These are phyloP conservation scores for Falco columbarius DNA, from an alignment of 2,797 vertebrate species.

Conservation along the genomic window DNA sequence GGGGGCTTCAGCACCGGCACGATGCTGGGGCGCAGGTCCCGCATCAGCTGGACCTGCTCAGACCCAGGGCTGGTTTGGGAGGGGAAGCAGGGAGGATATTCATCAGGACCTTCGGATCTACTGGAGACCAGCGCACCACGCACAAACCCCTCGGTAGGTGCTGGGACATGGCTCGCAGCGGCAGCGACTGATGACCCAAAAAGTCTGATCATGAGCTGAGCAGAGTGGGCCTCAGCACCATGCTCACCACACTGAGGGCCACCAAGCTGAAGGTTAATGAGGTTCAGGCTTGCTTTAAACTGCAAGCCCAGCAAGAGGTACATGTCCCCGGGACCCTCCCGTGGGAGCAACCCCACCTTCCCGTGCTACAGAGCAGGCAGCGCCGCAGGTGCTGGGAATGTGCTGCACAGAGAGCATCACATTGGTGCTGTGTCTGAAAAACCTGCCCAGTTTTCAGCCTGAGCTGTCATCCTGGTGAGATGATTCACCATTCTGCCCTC, in stretches of 20 bases:
- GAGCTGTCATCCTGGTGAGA: neutral
- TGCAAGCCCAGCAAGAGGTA: neutral
- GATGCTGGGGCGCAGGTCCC: neutral
- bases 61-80: rapidly evolving
- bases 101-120: neutral
- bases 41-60: rapidly evolving
- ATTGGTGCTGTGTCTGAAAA: rapidly evolving
- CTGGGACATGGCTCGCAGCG: neutral
- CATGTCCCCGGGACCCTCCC: rapidly evolving
- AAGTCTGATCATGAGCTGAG: neutral
- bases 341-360: neutral
- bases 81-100: neutral
- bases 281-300: neutral
- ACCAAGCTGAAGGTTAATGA: neutral
- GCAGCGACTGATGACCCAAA: neutral
- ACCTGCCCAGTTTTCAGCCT: neutral
- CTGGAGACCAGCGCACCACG: neutral
- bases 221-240: neutral
- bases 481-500: neutral
- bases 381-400: rapidly evolving
- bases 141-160: neutral
- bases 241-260: rapidly evolving
- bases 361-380: rapidly evolving
- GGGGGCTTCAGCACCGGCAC: neutral
- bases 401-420: neutral